phyloP scores from a whole-genome alignment of 2,888 invertebrate species.

The Empis livida region DNA sequence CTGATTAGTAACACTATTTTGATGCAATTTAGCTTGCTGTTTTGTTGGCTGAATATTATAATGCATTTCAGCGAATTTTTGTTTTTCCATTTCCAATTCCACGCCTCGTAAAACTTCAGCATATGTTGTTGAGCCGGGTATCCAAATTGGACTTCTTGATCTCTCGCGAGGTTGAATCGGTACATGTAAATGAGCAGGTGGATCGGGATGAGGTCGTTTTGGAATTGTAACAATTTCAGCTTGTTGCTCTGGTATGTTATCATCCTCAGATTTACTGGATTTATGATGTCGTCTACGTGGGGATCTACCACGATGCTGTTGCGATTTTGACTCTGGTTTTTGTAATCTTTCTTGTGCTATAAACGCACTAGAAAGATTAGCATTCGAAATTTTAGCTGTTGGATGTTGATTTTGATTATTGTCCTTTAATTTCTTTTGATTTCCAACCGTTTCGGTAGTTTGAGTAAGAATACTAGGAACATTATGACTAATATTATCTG shows the following conservation, averaged over 20 bases:
- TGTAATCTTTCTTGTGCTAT: too few species aligned
- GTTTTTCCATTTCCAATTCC: conserved; percentile 25
- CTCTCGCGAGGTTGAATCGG: conserved; percentile 33
- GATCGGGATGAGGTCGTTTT: conserved; percentile 1
- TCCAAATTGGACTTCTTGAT: conserved; percentile 60
- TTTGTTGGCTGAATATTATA: conserved; percentile 1
- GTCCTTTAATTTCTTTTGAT: not conserved
- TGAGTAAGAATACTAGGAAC: conserved; percentile 15
- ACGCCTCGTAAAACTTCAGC: conserved; percentile 64
- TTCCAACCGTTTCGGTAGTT: conserved; percentile 6
- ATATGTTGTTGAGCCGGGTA: conserved; percentile 60
- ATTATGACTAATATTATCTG: conserved; percentile 3
- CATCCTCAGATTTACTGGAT: not conserved
- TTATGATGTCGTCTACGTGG: conserved; percentile 20
- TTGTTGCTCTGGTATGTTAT: not conserved
- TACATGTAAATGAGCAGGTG: conserved; percentile 1
- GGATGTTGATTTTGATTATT: not conserved
- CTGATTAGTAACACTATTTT: not conserved
- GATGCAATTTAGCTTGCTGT: not conserved
- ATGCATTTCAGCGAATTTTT: conserved; percentile 7
- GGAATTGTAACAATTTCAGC: not conserved
- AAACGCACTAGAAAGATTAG: too few species aligned
- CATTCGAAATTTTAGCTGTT: not conserved
- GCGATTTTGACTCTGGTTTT: not conserved
- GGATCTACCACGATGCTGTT: conserved; percentile 23